Percentiles rank a stretch among this genome's conserved stretches.
phyloP scores from a whole-genome alignment of 2,888 invertebrate species.

The Trimorus sp. region DNA sequence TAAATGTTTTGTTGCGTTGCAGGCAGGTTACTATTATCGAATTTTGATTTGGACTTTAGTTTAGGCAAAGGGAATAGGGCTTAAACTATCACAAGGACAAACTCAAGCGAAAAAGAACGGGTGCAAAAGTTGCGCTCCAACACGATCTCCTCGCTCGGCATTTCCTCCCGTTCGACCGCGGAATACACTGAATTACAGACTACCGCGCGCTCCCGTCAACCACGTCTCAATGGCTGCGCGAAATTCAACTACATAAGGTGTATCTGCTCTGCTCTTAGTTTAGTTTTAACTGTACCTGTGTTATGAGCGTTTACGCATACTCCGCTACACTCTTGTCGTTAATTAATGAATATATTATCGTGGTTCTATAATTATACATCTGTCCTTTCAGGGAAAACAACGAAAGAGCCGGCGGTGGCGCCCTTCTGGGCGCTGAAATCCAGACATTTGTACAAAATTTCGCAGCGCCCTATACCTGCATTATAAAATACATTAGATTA shows the following conservation, averaged over 20 bases:
- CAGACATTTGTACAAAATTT: conserved; percentile 64
- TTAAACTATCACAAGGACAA: conserved; percentile 20
- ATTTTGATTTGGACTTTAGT: neutral
- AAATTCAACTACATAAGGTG: conserved; percentile 74
- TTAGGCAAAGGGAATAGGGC: conserved; percentile 1
- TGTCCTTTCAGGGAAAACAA: conserved; percentile 23
- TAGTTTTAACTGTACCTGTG: conserved; percentile 66
- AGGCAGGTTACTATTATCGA: too few relatives aligned
- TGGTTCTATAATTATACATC: conserved; percentile 33
- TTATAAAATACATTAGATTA: conserved; percentile 80
- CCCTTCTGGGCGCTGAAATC: conserved; percentile 9
- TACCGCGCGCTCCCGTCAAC: conserved; percentile 46
- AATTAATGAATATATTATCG: conserved; percentile 58
- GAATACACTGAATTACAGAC: conserved; percentile 43
- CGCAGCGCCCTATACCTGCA: conserved; percentile 23
- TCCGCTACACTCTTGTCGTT: conserved; percentile 61
- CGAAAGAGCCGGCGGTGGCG: too few relatives aligned
- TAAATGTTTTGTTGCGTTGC: too few relatives aligned
- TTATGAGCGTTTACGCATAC: conserved; percentile 65
- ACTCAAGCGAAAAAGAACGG: conserved; percentile 52
- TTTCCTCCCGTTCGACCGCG: conserved; percentile 30
- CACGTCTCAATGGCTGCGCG: conserved; percentile 69
- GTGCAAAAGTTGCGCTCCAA: conserved; percentile 57
- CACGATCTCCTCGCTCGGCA: conserved; percentile 24
- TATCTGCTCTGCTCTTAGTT: conserved; percentile 66